Conservation (phyloP, 2,113 vertebrate genomes). For the Tor tambroides region DNA sequence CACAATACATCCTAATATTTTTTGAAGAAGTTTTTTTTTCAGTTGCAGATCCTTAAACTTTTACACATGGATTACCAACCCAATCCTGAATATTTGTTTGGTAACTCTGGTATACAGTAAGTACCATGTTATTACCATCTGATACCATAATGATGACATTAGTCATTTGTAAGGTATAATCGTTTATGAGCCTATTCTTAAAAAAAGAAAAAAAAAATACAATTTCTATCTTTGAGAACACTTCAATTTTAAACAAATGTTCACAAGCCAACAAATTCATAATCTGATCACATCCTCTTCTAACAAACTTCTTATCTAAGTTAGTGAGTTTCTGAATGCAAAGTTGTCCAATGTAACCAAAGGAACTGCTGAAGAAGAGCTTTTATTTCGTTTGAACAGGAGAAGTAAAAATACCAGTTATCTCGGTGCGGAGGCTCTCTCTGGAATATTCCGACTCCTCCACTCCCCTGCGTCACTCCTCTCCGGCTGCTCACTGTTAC, state of each 20-base stretch:
- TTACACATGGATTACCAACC: neutral
- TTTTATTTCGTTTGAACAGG: constrained; percentile 40
- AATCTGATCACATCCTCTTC: neutral
- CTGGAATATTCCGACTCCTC: constrained; percentile 32
- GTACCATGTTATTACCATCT: neutral
- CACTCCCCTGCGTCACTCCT: constrained; percentile 48
- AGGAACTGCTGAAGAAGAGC: constrained; percentile 5
- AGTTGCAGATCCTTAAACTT: neutral
- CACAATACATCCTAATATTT: too few species aligned
- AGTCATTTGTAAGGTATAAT: neutral
- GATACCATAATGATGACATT: neutral
- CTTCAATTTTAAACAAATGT: neutral
- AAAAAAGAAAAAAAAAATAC: too few species aligned
- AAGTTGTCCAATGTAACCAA: constrained; percentile 15
- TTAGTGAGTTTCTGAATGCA: neutral
- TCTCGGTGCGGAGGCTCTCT: constrained; percentile 18
- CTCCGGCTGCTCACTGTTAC: constrained; percentile 37
- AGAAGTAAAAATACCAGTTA: constrained; percentile 40
- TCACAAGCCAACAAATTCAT: neutral
- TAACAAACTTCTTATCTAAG: neutral
- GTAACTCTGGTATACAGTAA: neutral
- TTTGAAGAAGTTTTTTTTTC: too few species aligned
- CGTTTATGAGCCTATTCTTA: neutral
- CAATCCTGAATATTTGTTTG: neutral
- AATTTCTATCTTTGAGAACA: neutral